Base-by-base conservation (phyloP, 2,113 vertebrate genomes). In the Percina caprodes region DNA sequence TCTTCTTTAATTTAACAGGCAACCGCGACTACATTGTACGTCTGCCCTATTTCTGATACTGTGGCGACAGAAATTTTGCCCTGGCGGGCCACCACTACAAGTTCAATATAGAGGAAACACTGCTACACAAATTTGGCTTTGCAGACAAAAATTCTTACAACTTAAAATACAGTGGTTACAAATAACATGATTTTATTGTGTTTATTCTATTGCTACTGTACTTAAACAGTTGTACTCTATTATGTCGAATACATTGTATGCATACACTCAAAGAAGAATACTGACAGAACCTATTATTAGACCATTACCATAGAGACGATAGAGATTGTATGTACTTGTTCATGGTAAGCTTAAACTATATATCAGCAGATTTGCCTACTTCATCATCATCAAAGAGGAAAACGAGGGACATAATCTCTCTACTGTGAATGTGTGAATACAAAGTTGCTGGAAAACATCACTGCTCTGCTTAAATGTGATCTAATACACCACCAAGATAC, bases 381-480 rank as follows among this genome's bases (percentile, higher is more conserved):
- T 67, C 59, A 54, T 56, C 30, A 74, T 23, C 14, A 49, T 13
- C 24, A 61, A 5, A 18, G 16, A 74, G 14, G 15, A 30, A 55
- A 14, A 46, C n/a, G 5, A 11, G 4, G 11, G 15, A 69, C 26
- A 76, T 48, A 13, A 62, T 54, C 52, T 59, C 15, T 1, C 11
- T 14, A 1, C 42, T 55, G 16, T 69, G 21, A 67, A 68, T 5
- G 30, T 51, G 26, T 42, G 26, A 56, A 42, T 42, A 26, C 0
- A 4, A 60, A 52, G 30, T n/a, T 30, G 61, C 26, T 59, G 60
- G 5, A 56, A 69, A 74, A 24, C 23, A 59, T 63, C 14, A 70
- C 10, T 55, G 26, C 63, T 69, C 56, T 26, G 69, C 45, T 61
- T 4, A 10, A 15, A 6, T 51, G 18, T 24, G 5, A 19, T 45